These are phyloP conservation scores for Chloropsis cyanopogon DNA, from an alignment of 2,113 vertebrate species.

Conservation along the genomic window DNA sequence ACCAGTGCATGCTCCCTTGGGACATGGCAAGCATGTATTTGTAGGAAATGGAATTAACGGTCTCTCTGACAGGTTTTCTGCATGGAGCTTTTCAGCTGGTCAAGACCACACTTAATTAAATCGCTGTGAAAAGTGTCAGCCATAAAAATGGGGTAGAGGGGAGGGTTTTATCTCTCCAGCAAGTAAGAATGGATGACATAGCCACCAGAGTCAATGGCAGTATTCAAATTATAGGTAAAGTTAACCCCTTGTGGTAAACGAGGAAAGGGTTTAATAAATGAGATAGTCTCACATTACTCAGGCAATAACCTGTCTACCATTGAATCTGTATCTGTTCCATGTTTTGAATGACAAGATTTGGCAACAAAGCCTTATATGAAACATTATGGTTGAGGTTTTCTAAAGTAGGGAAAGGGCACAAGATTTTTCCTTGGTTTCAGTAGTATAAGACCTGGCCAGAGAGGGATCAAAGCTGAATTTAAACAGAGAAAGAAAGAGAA, in stretches of 20 bases:
- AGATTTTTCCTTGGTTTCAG: neutral
- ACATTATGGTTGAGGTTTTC: neutral
- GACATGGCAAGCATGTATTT: neutral
- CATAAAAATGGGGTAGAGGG: neutral
- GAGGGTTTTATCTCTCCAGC: neutral
- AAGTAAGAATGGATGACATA: neutral
- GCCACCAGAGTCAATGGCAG: neutral
- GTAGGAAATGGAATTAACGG: conserved; percentile 23
- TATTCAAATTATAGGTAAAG: conserved; percentile 25
- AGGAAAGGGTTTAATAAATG: neutral
- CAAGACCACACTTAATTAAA: conserved; percentile 46
- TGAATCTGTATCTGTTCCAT: neutral
- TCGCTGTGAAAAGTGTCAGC: conserved; percentile 31
- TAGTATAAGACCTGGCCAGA: neutral
- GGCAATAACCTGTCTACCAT: neutral
- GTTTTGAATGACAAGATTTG: neutral
- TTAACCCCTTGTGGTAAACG: neutral
- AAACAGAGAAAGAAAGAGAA: neutral
- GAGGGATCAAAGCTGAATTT: neutral
- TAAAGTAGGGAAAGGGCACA: neutral
- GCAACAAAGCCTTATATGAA: neutral
- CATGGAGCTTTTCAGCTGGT: conserved; percentile 37
- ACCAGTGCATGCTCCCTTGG: neutral
- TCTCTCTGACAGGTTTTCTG: conserved; percentile 17
- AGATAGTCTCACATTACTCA: neutral